phyloP scores from a whole-genome alignment of 1,140 invertebrate species.

The Lamellibrachia luymesi region DNA sequence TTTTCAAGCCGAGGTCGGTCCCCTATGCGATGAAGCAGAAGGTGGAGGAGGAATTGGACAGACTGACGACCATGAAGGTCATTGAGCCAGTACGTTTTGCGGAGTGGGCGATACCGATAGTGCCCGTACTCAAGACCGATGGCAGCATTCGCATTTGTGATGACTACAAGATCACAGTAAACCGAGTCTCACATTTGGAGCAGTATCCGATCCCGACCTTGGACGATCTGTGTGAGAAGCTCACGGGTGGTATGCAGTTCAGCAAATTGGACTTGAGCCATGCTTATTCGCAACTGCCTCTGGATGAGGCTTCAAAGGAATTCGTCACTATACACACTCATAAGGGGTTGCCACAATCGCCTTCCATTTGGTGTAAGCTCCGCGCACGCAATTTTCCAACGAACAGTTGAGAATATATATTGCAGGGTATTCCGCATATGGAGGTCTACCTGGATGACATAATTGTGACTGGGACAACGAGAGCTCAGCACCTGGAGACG shows the following conservation, averaged over 20 bases:
- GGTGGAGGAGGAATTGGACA: conserved; percentile 40
- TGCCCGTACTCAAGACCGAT: conserved; percentile 48
- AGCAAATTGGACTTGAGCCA: conserved; percentile 43
- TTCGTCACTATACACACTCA: no score
- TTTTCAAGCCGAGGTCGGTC: conserved; percentile 41
- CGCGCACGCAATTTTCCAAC: conserved; percentile 57
- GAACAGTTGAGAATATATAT: conserved; percentile 50
- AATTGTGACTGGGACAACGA: neutral
- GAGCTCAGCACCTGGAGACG: neutral
- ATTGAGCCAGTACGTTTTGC: conserved; percentile 21
- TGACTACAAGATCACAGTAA: conserved; percentile 47
- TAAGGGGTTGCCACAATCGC: no score
- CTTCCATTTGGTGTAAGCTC: conserved; percentile 53
- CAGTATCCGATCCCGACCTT: conserved; percentile 36
- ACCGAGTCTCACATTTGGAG: conserved; percentile 36
- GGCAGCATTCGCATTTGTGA: conserved; percentile 46
- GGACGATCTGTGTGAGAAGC: conserved; percentile 33
- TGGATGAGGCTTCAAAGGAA: conserved; percentile 37
- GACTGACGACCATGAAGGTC: conserved; percentile 32
- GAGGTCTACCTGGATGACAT: neutral
- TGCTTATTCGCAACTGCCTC: conserved; percentile 42
- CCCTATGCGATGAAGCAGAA: conserved; percentile 39
- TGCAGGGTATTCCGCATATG: conserved; percentile 29
- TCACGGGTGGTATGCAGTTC: conserved; percentile 36
- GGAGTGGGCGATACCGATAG: conserved; percentile 50